phyloP scores from a whole-genome alignment of 1,140 invertebrate species.

The Psilanteris sp. region DNA sequence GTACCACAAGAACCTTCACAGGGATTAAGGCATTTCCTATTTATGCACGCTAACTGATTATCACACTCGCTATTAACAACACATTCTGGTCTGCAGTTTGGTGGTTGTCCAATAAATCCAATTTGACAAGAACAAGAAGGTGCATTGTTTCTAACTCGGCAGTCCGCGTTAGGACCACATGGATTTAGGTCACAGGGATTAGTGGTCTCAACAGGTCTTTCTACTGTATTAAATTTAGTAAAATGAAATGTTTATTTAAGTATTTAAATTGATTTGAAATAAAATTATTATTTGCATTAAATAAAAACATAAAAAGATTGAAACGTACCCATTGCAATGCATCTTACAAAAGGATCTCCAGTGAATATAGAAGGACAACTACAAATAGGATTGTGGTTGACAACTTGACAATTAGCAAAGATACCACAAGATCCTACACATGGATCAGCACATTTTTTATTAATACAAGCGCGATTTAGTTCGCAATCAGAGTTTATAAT shows the following conservation, averaged over 20 bases:
- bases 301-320: too few species aligned
- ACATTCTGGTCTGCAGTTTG: constrained; percentile 45
- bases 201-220: too few species aligned
- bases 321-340: constrained; percentile 56
- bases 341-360: constrained; percentile 82
- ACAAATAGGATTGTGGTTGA: constrained; percentile 84
- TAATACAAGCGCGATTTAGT: constrained; percentile 85
- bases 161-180: constrained; percentile 85
- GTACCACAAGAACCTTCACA: too few species aligned
- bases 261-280: not conserved
- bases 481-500: constrained; percentile 87
- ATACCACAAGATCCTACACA: constrained; percentile 84
- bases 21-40: too few species aligned
- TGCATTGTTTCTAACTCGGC: constrained; percentile 86
- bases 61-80: too few species aligned
- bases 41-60: too few species aligned
- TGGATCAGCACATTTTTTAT: constrained; percentile 88
- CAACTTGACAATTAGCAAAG: constrained; percentile 79
- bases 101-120: constrained; percentile 82
- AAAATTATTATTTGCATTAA: not conserved
- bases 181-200: constrained; percentile 74
- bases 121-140: constrained; percentile 84
- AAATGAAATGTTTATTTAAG: too few species aligned
- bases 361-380: constrained; percentile 82
- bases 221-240: not conserved